Percentiles rank a stretch among this genome's conserved stretches.
These are phyloP conservation scores for Smutsia gigantea DNA, from an alignment of 2,797 vertebrate genomes.

Conservation along the genomic window DNA sequence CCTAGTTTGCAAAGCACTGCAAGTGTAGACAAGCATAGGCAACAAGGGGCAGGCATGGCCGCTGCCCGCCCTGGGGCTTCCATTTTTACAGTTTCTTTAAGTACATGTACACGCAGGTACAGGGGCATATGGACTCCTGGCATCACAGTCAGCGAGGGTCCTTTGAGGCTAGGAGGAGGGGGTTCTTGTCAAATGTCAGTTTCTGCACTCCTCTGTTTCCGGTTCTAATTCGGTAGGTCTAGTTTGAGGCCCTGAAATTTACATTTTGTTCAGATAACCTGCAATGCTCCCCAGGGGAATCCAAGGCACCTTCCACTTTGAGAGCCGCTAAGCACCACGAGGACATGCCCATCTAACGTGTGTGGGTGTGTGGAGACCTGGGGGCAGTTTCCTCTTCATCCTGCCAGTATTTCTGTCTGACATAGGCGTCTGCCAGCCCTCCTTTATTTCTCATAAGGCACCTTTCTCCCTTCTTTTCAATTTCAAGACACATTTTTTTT, in stretches of 20 bases:
- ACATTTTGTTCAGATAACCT: not conserved
- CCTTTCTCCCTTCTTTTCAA: not conserved
- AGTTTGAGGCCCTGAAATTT: not conserved
- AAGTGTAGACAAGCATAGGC: not conserved
- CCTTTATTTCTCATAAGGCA: not conserved
- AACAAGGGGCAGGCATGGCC: not conserved
- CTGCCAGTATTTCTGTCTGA: not conserved
- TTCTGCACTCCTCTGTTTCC: not conserved
- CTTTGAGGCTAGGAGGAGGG: not conserved
- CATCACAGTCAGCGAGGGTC: not conserved
- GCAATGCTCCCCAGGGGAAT: not conserved
- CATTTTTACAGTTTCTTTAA: not conserved
- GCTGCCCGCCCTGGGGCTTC: not conserved
- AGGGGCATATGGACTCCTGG: fast-evolving
- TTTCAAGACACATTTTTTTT: slow-evolving; percentile 42
- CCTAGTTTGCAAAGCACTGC: not conserved
- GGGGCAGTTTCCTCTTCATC: not conserved
- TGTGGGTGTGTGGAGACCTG: not conserved
- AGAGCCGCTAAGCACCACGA: not conserved
- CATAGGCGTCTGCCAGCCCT: not conserved
- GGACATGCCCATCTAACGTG: not conserved
- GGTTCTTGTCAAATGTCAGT: not conserved
- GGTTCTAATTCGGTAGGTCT: not conserved
- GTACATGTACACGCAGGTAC: no score
- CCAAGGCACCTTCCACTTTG: not conserved